Base-by-base conservation (phyloP, 1,140 invertebrate genomes). In the Maconellicoccus hirsutus region DNA sequence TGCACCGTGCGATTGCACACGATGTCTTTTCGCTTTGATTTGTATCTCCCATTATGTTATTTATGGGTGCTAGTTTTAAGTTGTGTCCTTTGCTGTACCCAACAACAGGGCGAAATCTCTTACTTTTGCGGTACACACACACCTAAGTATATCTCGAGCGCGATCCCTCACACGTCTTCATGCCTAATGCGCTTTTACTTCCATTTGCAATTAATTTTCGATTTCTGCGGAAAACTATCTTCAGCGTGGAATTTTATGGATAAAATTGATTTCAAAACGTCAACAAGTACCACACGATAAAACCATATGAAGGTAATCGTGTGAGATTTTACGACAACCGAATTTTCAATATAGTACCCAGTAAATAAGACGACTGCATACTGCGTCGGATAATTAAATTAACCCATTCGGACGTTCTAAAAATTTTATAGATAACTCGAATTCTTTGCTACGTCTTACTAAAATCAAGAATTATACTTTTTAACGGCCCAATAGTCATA, bases 401-500 rank as follows among this genome's bases (percentile, higher is more conserved):
- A 52, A 52, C 42, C n/a, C 4, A 52, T 52, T 4, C 42, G 42
- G 42, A 16, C n/a, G 42, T 14, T 33, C 29, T 16, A 52, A 52
- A 52, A 8, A 52, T 52, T 52, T 52, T 52, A 52, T 52, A 52
- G 42, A 52, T 52, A 8, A 52, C 16, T 3, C n/a, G 42, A 16
- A 8, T 52, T 33, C 12, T 12, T 33, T 33, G n/a, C n/a, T 8
- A 16, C 12, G 16, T 19, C 42, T 52, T 52, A 8, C n/a, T 8
- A 52, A 19, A 52, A 52, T 52, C n/a, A 3, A 16, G 42, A 52
- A 52, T 52, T 16, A 16, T n/a, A n/a, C 6, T 16, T 52, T 66
- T 66, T 66, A 66, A 66, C 61, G 25, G 25, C 61, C 61, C 16
- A 66, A 23, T 4, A 8, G 61, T 25, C 61, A 66, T 66, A 66